phyloP scores from a whole-genome alignment of 2,797 vertebrate species.

The Cryptoprocta ferox region DNA sequence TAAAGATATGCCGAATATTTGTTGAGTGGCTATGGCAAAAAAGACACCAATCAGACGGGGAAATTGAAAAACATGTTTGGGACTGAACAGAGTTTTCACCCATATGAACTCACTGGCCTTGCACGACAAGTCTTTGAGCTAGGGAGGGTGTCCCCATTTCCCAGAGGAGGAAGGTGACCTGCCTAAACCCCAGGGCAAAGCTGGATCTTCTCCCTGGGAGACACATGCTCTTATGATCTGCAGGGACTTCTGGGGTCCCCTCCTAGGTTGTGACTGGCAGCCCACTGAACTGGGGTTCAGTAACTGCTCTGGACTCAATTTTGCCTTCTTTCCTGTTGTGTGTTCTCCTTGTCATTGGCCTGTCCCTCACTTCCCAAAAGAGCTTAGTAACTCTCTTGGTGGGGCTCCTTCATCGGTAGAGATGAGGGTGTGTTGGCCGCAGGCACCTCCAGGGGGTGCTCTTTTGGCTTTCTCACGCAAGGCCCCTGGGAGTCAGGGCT shows the following conservation, averaged over 20 bases:
- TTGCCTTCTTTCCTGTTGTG: not conserved
- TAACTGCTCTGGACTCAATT: not conserved
- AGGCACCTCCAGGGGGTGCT: constrained; percentile 65
- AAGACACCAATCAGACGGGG: not conserved
- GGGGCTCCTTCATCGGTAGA: not conserved
- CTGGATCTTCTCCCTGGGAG: not conserved
- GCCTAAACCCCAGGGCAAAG: constrained; percentile 1
- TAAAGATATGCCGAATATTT: constrained; percentile 10
- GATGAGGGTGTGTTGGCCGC: not conserved
- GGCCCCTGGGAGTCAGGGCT: not conserved
- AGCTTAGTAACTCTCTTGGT: not conserved
- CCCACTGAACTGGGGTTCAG: not conserved
- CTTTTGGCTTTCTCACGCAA: constrained; percentile 17
- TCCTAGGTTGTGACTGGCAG: not conserved
- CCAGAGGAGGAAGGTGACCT: not conserved
- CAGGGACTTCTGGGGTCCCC: not conserved
- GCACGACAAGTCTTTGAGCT: not conserved
- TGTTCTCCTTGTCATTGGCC: not conserved
- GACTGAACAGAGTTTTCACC: not conserved
- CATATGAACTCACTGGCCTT: constrained; percentile 1
- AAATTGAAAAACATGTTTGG: constrained; percentile 25
- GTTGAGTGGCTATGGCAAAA: not conserved
- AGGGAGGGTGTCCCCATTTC: not conserved
- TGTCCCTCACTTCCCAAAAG: not conserved
- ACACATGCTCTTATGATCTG: not conserved